Base-by-base conservation (phyloP, 37 sponge, comb jelly and placozoan genomes). In the Dysidea cf. avara region DNA sequence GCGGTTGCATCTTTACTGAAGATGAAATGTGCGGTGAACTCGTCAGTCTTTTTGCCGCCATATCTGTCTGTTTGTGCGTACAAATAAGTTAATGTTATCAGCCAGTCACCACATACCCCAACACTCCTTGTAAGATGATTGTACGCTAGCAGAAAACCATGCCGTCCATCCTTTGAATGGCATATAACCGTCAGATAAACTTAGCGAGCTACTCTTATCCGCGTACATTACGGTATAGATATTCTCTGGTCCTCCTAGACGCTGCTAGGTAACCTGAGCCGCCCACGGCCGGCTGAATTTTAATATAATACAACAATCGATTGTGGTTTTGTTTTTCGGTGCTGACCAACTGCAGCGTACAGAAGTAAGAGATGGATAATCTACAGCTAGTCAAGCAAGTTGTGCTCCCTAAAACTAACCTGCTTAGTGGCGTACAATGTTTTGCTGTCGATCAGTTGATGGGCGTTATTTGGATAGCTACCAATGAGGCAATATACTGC, bases 101-200 rank as follows among this genome's bases (percentile, higher is more conserved):
- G 7, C 24, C 7, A 7, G 9, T 32, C 18, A 14, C 7, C 34
- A 35, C 64, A 6, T 75, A 87, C 88, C 54, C 82, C 88, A 81
- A 55, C 24, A 20, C 34, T 69, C 48, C 20, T 39, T 25, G 18
- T 53, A 21, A 9, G 36, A 25, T 13, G 57, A 49, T 16, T 25
- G 28, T 24, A 81, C 72, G 61, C 75, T 74, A 54, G 74, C 54
- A 2, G 87, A 86, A 63, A 86, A 86, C 87, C 87, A 86, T 11
- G 82, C 87, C 24, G 87, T 58, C 18, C 60, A 63, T 0, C 82
- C 82, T 61, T 54, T 56, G 39, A 86, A 86, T 9, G 74, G 81
- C 18, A 63, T 56, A 43, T 74, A 68, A 22, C 24, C 51, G 0
- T 38, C 57, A 28, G 7, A 12, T 43, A 12, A 12, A 43, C 46